Evolutionary conservation across 2,113 vertebrate genomes (phyloP).

Genomic region (Hippocampus mohnikei): DNA sequence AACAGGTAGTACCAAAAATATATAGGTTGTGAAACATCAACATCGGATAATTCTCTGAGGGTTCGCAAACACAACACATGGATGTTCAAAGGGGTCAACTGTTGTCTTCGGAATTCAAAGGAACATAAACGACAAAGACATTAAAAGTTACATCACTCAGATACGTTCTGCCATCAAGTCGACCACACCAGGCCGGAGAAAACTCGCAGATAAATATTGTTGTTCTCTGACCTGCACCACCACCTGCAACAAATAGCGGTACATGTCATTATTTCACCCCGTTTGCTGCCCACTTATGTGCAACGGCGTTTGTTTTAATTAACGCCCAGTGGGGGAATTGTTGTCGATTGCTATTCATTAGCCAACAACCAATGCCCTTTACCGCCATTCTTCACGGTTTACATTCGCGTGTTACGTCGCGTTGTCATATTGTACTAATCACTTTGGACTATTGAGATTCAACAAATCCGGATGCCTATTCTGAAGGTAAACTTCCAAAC

Average conservation of each 20-base stretch:
- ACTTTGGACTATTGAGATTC: not conserved
- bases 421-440: not conserved
- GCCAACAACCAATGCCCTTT: too few relatives aligned
- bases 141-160: not conserved
- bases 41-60: not conserved
- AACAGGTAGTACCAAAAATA: not conserved
- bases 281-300: not conserved
- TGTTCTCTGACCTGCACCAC: not conserved
- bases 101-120: too few relatives aligned
- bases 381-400: too few relatives aligned
- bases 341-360: too few relatives aligned
- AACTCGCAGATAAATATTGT: not conserved
- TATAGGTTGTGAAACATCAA: not conserved
- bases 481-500: not conserved
- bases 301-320: too few relatives aligned
- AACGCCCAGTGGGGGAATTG: too few relatives aligned
- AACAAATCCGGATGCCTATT: not conserved
- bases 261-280: not conserved
- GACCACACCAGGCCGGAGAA: not conserved
- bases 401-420: too few relatives aligned
- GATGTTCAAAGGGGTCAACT: not conserved
- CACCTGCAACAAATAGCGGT: not conserved
- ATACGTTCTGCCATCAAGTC: not conserved
- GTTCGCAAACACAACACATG: not conserved
- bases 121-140: too few relatives aligned